Evolutionary conservation across 1,140 invertebrate species (phyloP).

Genomic region (Cepaea nemoralis): DNA sequence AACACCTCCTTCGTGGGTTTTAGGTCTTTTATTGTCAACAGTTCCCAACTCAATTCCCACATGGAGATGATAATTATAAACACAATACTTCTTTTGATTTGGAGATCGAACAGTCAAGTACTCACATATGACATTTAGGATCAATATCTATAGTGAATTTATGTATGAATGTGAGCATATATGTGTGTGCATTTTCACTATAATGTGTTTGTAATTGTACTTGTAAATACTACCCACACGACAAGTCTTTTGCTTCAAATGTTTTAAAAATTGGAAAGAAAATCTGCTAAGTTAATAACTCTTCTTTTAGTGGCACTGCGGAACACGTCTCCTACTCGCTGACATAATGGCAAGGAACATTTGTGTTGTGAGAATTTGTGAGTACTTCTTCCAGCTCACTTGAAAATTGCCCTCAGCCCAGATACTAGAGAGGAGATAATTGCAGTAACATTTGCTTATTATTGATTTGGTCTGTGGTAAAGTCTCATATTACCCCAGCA

Average conservation of each 20-base stretch:
- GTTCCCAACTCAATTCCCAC: no score
- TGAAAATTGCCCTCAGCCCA: conserved; percentile 4
- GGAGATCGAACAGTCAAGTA: no score
- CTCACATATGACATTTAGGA: no score
- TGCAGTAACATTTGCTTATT: background rate
- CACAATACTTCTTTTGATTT: no score
- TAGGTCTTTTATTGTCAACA: no score
- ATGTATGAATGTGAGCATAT: no score
- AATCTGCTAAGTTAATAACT: background rate
- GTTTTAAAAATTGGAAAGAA: no score
- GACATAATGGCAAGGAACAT: background rate
- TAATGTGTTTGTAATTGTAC: no score
- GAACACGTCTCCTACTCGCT: background rate
- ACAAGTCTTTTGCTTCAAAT: background rate
- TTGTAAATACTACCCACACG: background rate
- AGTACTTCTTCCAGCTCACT: background rate
- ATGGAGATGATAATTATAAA: no score
- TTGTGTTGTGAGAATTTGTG: background rate
- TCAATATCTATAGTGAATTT: no score
- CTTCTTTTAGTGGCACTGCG: background rate
- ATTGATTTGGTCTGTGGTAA: background rate
- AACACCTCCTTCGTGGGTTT: no score
- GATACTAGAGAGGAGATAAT: background rate
- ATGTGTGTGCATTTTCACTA: no score
- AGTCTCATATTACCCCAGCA: background rate